Evolutionary conservation across 2,113 vertebrate species (phyloP).

Genomic region (Chamaetylas fuelleborni): DNA sequence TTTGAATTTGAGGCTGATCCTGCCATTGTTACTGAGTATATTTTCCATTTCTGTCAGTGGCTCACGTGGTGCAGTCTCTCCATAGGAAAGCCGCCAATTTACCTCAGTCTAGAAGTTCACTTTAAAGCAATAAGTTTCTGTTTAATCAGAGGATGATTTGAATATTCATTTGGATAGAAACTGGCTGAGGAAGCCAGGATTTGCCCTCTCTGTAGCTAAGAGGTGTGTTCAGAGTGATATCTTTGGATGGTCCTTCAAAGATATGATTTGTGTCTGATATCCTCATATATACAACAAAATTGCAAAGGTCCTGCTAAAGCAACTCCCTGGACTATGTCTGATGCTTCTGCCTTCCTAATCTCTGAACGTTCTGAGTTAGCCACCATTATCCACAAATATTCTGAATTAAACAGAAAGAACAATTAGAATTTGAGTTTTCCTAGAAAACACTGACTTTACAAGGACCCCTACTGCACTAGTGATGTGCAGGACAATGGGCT

Average conservation of each 20-base stretch:
- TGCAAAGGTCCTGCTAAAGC: not conserved
- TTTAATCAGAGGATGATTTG: not conserved
- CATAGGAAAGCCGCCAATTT: accelerated
- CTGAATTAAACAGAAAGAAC: not conserved
- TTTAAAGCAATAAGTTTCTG: not conserved
- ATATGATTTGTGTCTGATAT: not conserved
- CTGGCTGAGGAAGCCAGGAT: not conserved
- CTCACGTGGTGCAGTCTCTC: not conserved
- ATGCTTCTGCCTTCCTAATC: not conserved
- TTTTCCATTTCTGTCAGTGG: not conserved
- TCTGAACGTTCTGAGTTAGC: not conserved
- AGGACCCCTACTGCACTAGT: not conserved
- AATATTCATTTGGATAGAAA: not conserved
- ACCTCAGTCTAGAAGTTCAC: not conserved
- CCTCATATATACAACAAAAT: not conserved
- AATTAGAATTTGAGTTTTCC: not conserved
- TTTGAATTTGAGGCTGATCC: not conserved
- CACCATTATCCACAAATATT: not conserved
- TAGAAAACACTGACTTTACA: not conserved
- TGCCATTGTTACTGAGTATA: not conserved
- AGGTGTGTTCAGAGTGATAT: not conserved
- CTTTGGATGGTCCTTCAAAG: not conserved
- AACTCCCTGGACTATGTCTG: not conserved
- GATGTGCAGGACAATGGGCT: not conserved
- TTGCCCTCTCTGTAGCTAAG: not conserved